A percentile compares a stretch with the other conserved stretches of the same genome.
phyloP scores from a whole-genome alignment of 2,113 vertebrate species.

The Corapipo altera region DNA sequence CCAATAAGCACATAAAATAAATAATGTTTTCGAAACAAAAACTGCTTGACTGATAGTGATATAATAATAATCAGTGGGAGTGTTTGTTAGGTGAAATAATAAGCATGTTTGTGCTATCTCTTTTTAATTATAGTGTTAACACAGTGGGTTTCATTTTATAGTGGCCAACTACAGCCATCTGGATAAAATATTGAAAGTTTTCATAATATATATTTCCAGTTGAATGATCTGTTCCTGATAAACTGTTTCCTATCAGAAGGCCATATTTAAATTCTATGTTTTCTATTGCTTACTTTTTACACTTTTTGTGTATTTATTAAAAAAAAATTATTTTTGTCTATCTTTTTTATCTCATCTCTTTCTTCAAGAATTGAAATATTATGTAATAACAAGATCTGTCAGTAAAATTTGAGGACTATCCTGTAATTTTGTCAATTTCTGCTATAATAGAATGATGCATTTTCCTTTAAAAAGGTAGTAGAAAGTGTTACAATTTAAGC shows the following conservation, averaged over 20 bases:
- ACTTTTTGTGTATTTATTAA: background rate
- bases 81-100: conserved; percentile 18
- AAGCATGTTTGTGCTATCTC: background rate
- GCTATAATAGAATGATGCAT: background rate
- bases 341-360: background rate
- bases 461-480: background rate
- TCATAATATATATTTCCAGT: background rate
- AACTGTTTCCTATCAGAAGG: background rate
- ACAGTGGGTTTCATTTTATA: background rate
- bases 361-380: background rate
- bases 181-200: background rate
- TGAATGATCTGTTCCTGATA: background rate
- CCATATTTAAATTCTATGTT: background rate
- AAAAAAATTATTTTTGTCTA: background rate
- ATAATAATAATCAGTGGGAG: conserved; percentile 13
- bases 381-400: background rate
- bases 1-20: background rate
- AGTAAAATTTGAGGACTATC: background rate
- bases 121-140: conserved; percentile 7
- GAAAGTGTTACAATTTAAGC: background rate
- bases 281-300: background rate
- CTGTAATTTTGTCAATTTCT: background rate
- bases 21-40: conserved; percentile 2
- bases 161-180: background rate
- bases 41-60: background rate